Base-by-base conservation (phyloP, 2,888 invertebrate species). In the Hanleya hanleyi region DNA sequence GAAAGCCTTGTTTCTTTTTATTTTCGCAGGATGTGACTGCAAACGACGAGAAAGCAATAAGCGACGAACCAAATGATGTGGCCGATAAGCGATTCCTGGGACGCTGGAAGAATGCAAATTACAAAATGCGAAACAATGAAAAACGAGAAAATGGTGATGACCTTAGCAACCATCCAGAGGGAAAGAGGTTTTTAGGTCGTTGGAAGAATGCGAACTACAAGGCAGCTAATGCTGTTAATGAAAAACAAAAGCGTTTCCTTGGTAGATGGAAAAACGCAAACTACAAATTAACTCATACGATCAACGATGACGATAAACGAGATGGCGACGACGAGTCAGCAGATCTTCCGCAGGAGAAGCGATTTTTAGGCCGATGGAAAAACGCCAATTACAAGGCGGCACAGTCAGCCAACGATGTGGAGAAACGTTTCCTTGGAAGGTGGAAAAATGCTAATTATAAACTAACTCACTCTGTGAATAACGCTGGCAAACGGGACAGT, bases 321-420 rank as follows among this genome's bases (percentile, higher is more conserved):
- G 41, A 18, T 12, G 9, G 41, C 9, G 41, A 41, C 9, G 41
- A 41, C 41, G 18, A 9, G 41, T 9, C 18, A 9, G 9, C 18
- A 9, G 18, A 18, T 12, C 41, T 41, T 41, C 41, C 41, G 9
- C 9, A 41, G 18, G 26, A 15, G 57, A 64, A 64, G 9, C 18
- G 64, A 64, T 64, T 64, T 26, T 26, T 64, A 18, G 64, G 64
- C 3, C 64, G 64, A 18, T 64, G 64, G 64, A 64, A 64, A 64
- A 64, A 37, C 9, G 64, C 37, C 2, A 64, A 64, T 35, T 64
- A 32, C 64, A 9, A 57, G 57, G 29, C 18, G 9, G 15, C 9
- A 64, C 18, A 37, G 2, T n/a, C 15, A 36, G 4, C 12, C 33
- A 26, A 35, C 26, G 33, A 18, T n/a, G 64, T 35, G 35, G 64